phyloP scores from a whole-genome alignment of 1,140 invertebrate species.

The Papilio xuthus region DNA sequence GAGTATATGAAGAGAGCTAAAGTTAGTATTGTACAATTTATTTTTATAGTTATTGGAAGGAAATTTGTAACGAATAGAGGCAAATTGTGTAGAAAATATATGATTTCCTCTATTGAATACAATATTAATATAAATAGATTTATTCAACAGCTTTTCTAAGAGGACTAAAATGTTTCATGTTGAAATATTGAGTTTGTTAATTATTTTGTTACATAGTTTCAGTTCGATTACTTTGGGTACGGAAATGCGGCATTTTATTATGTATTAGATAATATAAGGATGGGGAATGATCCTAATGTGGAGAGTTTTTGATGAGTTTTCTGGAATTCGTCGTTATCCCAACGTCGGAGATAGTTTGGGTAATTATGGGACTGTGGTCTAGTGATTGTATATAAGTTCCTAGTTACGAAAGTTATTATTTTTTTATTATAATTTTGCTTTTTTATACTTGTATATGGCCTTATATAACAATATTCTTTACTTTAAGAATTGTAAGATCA shows the following conservation, averaged over 20 bases:
- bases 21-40: not conserved
- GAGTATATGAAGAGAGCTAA: too few species aligned
- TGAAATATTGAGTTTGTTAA: not conserved
- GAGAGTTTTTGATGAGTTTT: slow-evolving; percentile 14
- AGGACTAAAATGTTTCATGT: not conserved
- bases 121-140: not conserved
- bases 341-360: not conserved
- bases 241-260: not conserved
- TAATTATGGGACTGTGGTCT: not conserved
- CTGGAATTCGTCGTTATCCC: slow-evolving; percentile 4
- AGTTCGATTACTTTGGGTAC: slow-evolving; percentile 1
- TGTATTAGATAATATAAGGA: not conserved
- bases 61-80: not conserved
- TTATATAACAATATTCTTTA: too few species aligned
- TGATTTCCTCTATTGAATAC: not conserved
- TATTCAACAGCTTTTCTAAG: not conserved
- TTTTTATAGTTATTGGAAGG: not conserved
- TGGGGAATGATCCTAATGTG: not conserved
- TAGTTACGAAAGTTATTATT: not conserved
- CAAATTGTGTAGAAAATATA: not conserved
- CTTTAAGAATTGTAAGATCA: too few species aligned
- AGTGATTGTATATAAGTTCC: not conserved
- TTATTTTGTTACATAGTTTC: not conserved
- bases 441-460: not conserved
- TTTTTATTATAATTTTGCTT: not conserved